Evolutionary conservation across 2,888 invertebrate genomes (phyloP).

Genomic region (Ellobium chinense): DNA sequence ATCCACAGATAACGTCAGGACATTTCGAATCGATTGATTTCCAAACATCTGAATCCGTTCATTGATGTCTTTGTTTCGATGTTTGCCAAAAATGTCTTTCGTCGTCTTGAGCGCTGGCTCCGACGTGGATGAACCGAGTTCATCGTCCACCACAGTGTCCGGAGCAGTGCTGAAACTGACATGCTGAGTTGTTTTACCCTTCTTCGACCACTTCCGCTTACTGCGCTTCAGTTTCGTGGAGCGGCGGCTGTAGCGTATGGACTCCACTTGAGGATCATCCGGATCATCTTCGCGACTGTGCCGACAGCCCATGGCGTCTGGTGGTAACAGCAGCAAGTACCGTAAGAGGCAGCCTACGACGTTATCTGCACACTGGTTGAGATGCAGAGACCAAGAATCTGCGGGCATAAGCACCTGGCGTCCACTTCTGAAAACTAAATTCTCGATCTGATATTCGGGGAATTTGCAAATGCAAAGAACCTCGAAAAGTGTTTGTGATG

Average conservation of each 20-base stretch:
- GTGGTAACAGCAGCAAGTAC: neutral
- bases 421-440: too few relatives aligned
- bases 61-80: constrained; percentile 3
- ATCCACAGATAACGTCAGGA: constrained; percentile 39
- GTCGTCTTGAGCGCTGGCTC: neutral
- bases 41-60: constrained; percentile 27
- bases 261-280: constrained; percentile 41
- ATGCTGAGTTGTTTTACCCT: neutral
- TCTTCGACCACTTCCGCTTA: constrained; percentile 2
- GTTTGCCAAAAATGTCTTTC: neutral
- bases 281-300: constrained; percentile 43
- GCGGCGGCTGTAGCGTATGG: constrained; percentile 31
- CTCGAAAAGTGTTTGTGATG: too few relatives aligned
- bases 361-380: too few relatives aligned
- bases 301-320: constrained; percentile 43
- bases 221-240: constrained; percentile 32
- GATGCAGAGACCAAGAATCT: too few relatives aligned
- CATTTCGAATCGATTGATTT: constrained; percentile 26
- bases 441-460: too few relatives aligned
- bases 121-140: neutral
- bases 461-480: too few relatives aligned
- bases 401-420: too few relatives aligned
- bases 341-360: neutral
- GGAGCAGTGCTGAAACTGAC: neutral
- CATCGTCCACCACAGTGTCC: neutral